These are phyloP conservation scores for Colinus virginianus DNA, from an alignment of 2,113 vertebrate species.

Conservation along the genomic window DNA sequence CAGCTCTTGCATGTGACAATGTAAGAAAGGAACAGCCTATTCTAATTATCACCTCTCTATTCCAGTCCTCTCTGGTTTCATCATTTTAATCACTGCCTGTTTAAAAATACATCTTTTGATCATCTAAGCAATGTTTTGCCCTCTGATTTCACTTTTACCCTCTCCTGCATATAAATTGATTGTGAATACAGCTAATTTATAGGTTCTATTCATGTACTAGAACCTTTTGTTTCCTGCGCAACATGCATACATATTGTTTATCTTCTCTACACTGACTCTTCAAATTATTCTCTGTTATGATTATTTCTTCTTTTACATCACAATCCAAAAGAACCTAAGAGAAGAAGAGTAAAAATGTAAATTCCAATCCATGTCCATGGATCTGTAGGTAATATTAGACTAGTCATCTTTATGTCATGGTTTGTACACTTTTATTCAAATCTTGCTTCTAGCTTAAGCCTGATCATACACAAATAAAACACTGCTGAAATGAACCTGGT, in stretches of 20 bases:
- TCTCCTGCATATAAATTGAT: background rate
- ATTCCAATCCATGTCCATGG: background rate
- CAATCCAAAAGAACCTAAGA: background rate
- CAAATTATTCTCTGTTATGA: background rate
- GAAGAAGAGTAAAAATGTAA: background rate
- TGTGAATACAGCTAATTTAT: background rate
- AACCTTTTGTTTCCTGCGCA: background rate
- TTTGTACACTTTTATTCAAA: background rate
- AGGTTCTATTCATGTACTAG: background rate
- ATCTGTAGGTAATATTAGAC: background rate
- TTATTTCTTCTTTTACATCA: background rate
- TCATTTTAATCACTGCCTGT: slow-evolving; percentile 55
- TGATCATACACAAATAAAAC: background rate
- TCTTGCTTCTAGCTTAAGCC: background rate
- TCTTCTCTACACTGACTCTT: background rate
- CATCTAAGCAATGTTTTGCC: slow-evolving; percentile 34
- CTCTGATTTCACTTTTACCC: slow-evolving; percentile 24
- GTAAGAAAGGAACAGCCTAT: slow-evolving; percentile 29
- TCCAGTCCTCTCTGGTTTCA: slow-evolving; percentile 30
- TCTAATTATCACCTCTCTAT: slow-evolving; percentile 67
- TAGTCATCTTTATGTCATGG: background rate
- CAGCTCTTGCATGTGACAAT: background rate
- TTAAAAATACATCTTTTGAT: slow-evolving; percentile 59
- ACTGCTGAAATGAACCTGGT: background rate
- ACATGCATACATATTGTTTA: background rate